A percentile compares a stretch with the other conserved stretches of the same genome.
phyloP scores from a whole-genome alignment of 2,113 vertebrate species.

The Lampris incognitus region DNA sequence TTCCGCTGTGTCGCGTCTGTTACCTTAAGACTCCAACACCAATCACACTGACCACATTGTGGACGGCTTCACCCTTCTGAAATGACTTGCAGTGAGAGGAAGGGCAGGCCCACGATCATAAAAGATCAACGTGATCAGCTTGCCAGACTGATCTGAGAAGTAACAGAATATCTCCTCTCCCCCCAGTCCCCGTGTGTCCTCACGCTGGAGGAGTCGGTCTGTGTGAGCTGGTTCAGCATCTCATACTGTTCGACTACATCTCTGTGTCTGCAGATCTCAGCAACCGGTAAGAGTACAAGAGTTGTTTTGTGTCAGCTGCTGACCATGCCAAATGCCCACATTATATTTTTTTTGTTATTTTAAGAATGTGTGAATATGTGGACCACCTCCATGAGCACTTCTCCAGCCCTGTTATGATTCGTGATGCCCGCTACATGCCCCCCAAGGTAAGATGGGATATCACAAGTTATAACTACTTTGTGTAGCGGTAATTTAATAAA shows the following conservation, averaged over 20 bases:
- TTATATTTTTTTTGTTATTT: constrained; percentile 1
- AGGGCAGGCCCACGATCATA: too few species aligned
- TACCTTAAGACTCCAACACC: too few species aligned
- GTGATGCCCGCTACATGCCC: constrained; percentile 83
- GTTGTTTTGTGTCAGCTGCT: background rate
- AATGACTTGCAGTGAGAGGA: too few species aligned
- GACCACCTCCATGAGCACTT: constrained; percentile 91
- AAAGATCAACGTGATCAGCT: too few species aligned
- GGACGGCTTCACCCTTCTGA: too few species aligned
- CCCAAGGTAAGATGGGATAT: constrained; percentile 77
- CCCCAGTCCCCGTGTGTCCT: constrained; percentile 85
- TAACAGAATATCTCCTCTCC: background rate
- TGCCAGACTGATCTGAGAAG: too few species aligned
- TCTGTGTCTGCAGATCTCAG: constrained; percentile 78
- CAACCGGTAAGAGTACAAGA: constrained; percentile 69
- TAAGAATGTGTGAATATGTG: constrained; percentile 91
- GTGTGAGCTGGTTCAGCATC: constrained; percentile 87
- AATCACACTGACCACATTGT: too few species aligned
- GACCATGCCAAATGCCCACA: background rate
- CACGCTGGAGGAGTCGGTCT: constrained; percentile 87
- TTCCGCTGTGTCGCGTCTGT: too few species aligned
- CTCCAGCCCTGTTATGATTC: constrained; percentile 82
- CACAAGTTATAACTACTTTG: background rate
- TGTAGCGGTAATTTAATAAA: too few species aligned
- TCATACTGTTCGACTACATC: constrained; percentile 86